Evolutionary conservation across 2,888 invertebrate genomes (phyloP), one percentile per base, ranked within the genome.

Genomic region (Thecophora atra): DNA sequence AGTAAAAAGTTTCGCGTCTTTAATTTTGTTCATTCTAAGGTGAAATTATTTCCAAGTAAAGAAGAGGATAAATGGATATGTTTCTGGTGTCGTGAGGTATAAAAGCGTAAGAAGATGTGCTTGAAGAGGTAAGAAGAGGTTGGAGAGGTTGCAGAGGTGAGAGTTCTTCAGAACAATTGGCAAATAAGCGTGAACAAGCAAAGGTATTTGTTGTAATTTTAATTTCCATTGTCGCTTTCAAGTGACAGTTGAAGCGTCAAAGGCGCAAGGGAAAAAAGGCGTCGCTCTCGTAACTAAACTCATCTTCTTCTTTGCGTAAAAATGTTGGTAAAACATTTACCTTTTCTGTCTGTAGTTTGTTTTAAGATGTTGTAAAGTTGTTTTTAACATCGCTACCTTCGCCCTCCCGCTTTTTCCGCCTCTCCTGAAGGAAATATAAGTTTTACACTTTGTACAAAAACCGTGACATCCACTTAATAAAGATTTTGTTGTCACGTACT

Each of bases 401-500:
- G 21, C 24, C 1, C 54, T 54, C 21, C n/a, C 21, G n/a, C 24
- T 11, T 13, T 52, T 17, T 15, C 19, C 54, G 24, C 54, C 19
- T 21, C n/a, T 54, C n/a, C 37, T 2, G 6, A 37, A 37, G 7
- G 37, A 4, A 24, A 58, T 47, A 28, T 26, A 58, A 58, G 8
- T 67, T 67, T 67, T 67, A 54, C 19, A 42, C 60, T 17, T 37
- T 26, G n/a, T n/a, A 24, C 15, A 54, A 19, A n/a, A 51, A 26
- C 64, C 47, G 21, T 24, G 26, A 64, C 54, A 42, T 67, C 67
- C 15, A 26, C 26, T 19, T 37, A 37, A 30, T 67, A 56, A 67
- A 56, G 6, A 67, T 51, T 75, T 77, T 76, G 77, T 60, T 75
- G 81, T 84, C 85, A 85, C 84, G 85, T 84, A 80, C 78, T 80